Conservation (phyloP, 2,888 invertebrate species). For the Acanthosoma haemorrhoidale region DNA sequence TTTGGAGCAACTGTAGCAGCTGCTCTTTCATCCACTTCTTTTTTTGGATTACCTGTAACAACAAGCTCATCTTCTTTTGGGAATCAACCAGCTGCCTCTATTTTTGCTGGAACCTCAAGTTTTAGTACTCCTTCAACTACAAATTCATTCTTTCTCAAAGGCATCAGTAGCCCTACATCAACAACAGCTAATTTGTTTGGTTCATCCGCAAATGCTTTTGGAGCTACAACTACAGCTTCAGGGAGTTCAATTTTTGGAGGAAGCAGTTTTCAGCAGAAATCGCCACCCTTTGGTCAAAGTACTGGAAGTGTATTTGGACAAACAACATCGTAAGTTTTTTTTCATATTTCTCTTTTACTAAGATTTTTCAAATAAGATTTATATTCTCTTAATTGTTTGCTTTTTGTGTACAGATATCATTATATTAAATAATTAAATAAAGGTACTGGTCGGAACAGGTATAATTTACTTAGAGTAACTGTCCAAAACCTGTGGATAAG, state of each 20-base stretch:
- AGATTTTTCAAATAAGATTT: conserved; percentile 33
- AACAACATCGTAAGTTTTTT: conserved; percentile 29
- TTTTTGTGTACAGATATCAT: too few species aligned
- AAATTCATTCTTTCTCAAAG: conserved; percentile 29
- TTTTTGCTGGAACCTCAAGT: conserved; percentile 29
- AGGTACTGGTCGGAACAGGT: too few species aligned
- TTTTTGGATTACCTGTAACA: conserved; percentile 37
- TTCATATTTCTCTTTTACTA: conserved; percentile 24
- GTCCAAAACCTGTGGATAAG: too few species aligned
- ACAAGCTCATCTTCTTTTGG: conserved; percentile 29
- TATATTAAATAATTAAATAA: too few species aligned
- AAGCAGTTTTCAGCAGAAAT: conserved; percentile 13
- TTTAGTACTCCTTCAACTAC: conserved; percentile 32
- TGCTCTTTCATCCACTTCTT: conserved; percentile 33
- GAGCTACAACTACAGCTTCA: conserved; percentile 27
- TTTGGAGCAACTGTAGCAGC: conserved; percentile 32
- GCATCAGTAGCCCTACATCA: conserved; percentile 30
- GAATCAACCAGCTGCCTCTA: conserved; percentile 21
- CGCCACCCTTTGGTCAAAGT: conserved; percentile 15
- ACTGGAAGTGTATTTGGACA: conserved; percentile 32
- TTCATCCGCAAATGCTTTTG: conserved; percentile 19
- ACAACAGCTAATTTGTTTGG: conserved; percentile 18
- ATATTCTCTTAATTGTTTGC: too few species aligned
- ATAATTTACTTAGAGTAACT: too few species aligned
- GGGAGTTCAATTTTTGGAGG: conserved; percentile 17